These are phyloP conservation scores for Coleophora deauratella DNA, from an alignment of 2,888 invertebrate species.

Conservation along the genomic window DNA sequence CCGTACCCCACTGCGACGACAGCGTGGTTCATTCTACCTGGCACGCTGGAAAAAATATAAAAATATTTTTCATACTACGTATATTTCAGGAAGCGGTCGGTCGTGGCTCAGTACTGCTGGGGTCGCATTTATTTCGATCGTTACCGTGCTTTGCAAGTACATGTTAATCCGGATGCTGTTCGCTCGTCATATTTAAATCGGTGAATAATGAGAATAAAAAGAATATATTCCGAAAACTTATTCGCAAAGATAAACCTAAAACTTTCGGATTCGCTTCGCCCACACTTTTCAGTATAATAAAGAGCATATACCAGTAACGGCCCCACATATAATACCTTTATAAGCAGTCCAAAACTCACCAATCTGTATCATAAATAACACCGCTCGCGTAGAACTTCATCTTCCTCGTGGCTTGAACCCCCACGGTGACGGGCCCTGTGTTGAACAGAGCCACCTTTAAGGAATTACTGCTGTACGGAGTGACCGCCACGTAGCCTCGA, in stretches of 20 bases:
- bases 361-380: constrained; percentile 31
- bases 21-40: constrained; percentile 1
- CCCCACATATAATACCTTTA: no score
- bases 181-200: not conserved
- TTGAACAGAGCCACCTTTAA: constrained; percentile 33
- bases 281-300: no score
- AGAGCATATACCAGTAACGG: no score
- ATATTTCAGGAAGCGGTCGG: no score
- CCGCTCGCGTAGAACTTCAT: constrained; percentile 33
- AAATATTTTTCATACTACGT: not conserved
- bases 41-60: not conserved
- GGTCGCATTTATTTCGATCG: no score
- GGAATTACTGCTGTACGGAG: constrained; percentile 26
- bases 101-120: no score
- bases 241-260: no score
- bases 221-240: no score
- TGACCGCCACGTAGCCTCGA: constrained; percentile 29
- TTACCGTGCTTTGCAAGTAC: no score
- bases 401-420: constrained; percentile 18
- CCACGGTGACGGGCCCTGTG: constrained; percentile 35
- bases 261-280: no score
- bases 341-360: no score
- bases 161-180: not conserved
- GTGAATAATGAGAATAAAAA: not conserved
- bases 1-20: constrained; percentile 12